Evolutionary conservation across 2,797 vertebrate species (phyloP).

Genomic region (Lithobates sylvaticus): DNA sequence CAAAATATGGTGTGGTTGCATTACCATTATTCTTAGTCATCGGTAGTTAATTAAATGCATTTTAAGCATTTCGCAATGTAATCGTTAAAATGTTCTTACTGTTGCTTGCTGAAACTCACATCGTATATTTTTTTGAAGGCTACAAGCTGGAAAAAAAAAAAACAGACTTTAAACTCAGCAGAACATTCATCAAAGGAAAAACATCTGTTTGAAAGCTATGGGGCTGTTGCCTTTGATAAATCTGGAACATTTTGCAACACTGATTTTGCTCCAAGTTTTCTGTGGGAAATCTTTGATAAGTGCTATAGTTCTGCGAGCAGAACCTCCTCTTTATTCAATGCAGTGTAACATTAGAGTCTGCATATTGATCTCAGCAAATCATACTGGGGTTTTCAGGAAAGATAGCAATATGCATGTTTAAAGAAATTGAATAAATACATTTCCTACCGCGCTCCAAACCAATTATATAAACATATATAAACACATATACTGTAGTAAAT

Average conservation of each 20-base stretch:
- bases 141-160: neutral
- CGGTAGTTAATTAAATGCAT: too few relatives aligned
- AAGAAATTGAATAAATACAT: too few relatives aligned
- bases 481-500: too few relatives aligned
- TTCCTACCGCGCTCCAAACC: too few relatives aligned
- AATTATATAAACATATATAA: too few relatives aligned
- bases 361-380: neutral
- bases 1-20: too few relatives aligned
- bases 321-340: slow-evolving; percentile 19
- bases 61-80: neutral
- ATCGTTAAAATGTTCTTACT: neutral
- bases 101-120: neutral
- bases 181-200: slow-evolving; percentile 37
- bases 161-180: slow-evolving; percentile 3
- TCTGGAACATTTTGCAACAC: slow-evolving; percentile 30
- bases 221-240: slow-evolving; percentile 28
- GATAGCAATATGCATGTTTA: neutral
- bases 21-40: too few relatives aligned
- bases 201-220: slow-evolving; percentile 22
- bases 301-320: slow-evolving; percentile 6
- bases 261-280: slow-evolving; percentile 14
- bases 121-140: slow-evolving; percentile 8
- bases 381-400: neutral
- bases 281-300: slow-evolving; percentile 24
- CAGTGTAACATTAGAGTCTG: neutral